Evolutionary conservation across 1,140 invertebrate species (phyloP).

Genomic region (Nephila pilipes): DNA sequence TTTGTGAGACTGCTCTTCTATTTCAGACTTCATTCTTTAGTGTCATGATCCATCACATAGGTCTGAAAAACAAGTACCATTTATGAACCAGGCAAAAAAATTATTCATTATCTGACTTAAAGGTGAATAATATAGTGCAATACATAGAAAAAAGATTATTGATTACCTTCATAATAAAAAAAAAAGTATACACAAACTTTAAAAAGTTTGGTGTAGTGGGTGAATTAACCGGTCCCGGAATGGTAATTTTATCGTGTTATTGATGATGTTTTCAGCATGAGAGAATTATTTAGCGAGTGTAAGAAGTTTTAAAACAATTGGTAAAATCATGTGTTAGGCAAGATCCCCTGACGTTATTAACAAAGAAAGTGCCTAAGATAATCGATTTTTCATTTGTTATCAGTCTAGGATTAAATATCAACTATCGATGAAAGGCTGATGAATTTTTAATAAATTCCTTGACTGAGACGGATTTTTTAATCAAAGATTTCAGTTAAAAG

Average conservation of each 20-base stretch:
- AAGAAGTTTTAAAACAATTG: not conserved
- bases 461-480: not conserved
- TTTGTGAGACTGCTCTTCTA: too few species aligned
- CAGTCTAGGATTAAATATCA: not conserved
- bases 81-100: too few species aligned
- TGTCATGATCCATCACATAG: too few species aligned
- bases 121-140: too few species aligned
- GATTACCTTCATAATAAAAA: too few species aligned
- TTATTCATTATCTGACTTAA: too few species aligned
- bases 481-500: not conserved
- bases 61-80: too few species aligned
- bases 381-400: not conserved
- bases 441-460: not conserved
- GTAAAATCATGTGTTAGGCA: not conserved
- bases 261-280: not conserved
- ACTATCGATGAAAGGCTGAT: not conserved
- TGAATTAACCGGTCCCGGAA: not conserved
- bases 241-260: not conserved
- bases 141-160: too few species aligned
- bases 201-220: not conserved
- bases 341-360: not conserved
- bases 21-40: too few species aligned
- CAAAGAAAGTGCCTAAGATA: not conserved
- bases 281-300: not conserved
- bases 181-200: not conserved